These are phyloP conservation scores for Palythoa grandis DNA, from an alignment of 92 coral and sea anemone species.

Conservation along the genomic window DNA sequence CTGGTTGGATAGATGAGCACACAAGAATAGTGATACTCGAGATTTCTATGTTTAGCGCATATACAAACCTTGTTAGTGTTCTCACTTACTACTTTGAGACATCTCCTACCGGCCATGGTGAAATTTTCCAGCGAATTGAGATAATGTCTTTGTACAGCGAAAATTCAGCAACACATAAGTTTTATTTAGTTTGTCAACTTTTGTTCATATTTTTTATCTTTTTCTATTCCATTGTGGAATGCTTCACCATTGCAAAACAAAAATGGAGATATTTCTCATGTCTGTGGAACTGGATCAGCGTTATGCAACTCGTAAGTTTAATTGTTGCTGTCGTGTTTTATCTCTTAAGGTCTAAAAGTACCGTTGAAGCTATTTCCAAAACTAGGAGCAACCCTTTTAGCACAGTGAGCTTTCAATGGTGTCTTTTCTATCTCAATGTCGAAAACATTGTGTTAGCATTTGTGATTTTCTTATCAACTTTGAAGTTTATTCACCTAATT, in stretches of 20 bases:
- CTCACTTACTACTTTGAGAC: conserved; percentile 8
- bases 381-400: not conserved
- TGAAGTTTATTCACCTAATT: conserved; percentile 4
- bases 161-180: not conserved
- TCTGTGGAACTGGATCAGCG: conserved; percentile 19
- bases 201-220: not conserved
- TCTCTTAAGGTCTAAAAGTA: conserved; percentile 5
- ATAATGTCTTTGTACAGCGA: conserved; percentile 12
- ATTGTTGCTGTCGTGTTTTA: conserved; percentile 20
- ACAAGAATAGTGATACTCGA: conserved; percentile 7
- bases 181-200: conserved; percentile 16
- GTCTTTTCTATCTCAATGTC: not conserved
- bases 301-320: not conserved
- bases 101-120: conserved; percentile 1
- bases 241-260: not conserved
- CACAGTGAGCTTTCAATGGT: conserved; percentile 9
- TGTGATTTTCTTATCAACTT: conserved; percentile 27
- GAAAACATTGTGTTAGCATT: conserved; percentile 18
- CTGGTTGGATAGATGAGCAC: conserved; percentile 2
- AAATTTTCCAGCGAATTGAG: not conserved
- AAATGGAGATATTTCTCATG: not conserved
- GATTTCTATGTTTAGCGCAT: not conserved
- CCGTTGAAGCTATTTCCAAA: not conserved
- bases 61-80: not conserved
- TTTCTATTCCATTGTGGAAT: not conserved